phyloP scores from a whole-genome alignment of 2,888 invertebrate genomes.

The Meandrusa payeni region DNA sequence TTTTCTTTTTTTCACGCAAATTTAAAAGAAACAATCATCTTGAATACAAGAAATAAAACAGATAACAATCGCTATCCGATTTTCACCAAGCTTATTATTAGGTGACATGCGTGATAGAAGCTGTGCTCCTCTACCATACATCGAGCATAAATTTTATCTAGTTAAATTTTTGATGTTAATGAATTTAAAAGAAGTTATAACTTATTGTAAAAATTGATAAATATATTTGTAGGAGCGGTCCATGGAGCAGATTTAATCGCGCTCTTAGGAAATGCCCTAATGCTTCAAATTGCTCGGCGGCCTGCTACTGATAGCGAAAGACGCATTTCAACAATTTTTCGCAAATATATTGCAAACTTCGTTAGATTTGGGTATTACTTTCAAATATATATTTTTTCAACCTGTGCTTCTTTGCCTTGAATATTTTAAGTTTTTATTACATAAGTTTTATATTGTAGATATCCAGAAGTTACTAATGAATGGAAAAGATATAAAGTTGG shows the following conservation, averaged over 20 bases:
- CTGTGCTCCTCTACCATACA: no score
- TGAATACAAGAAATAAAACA: no score
- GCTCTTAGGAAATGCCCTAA: slow-evolving; percentile 83
- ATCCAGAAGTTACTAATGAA: slow-evolving; percentile 77
- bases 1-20: no score
- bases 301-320: slow-evolving; percentile 82
- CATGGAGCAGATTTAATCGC: slow-evolving; percentile 85
- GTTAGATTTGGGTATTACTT: slow-evolving; percentile 69
- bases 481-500: slow-evolving; percentile 82
- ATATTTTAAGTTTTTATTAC: slow-evolving; percentile 3
- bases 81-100: no score
- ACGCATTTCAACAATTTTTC: slow-evolving; percentile 57
- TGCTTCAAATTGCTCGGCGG: slow-evolving; percentile 84
- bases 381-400: not conserved
- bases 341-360: slow-evolving; percentile 60
- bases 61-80: no score
- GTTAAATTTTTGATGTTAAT: no score
- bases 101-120: no score
- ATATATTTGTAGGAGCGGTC: slow-evolving; percentile 74
- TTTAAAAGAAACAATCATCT: no score
- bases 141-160: no score
- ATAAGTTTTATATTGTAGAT: slow-evolving; percentile 63
- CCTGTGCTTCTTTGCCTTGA: no score
- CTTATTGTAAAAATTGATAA: no score
- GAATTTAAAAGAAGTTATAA: no score